Percentiles rank a stretch among this genome's conserved stretches.
Evolutionary conservation across 2,113 vertebrate genomes (phyloP).

Genomic region (Alligator mississippiensis): DNA sequence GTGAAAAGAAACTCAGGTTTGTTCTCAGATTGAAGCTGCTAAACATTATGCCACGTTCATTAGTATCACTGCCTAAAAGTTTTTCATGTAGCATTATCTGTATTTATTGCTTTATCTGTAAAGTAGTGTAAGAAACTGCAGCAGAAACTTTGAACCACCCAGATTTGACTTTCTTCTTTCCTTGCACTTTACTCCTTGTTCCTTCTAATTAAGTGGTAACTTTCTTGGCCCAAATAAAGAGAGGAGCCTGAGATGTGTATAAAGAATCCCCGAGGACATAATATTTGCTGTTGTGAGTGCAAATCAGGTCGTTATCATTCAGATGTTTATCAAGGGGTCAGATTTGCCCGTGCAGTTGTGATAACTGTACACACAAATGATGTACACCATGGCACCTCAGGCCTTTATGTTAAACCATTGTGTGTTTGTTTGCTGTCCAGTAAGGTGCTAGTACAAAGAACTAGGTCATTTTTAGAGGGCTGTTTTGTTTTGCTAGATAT

Average conservation of each 20-base stretch:
- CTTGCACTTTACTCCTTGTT: neutral
- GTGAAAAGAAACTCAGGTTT: neutral
- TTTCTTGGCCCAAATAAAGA: neutral
- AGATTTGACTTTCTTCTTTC: constrained; percentile 7
- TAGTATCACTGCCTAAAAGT: neutral
- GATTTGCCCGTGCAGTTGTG: neutral
- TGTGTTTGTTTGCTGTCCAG: neutral
- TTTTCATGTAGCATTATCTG: neutral
- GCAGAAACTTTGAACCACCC: neutral
- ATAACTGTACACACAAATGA: neutral
- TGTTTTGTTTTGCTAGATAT: neutral
- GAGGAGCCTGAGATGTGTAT: neutral
- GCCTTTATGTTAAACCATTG: neutral
- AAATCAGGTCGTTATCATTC: neutral
- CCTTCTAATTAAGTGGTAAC: neutral
- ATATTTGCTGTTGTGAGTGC: neutral
- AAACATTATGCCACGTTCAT: neutral
- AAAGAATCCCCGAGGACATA: neutral
- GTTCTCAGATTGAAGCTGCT: neutral
- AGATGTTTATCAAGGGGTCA: neutral
- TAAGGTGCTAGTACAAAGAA: neutral
- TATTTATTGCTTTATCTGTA: neutral
- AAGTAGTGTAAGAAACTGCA: neutral
- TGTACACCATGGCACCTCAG: neutral
- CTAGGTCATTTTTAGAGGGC: neutral